These are phyloP conservation scores for Drosophila diplacantha DNA, from an alignment of 2,888 invertebrate species.

Conservation along the genomic window DNA sequence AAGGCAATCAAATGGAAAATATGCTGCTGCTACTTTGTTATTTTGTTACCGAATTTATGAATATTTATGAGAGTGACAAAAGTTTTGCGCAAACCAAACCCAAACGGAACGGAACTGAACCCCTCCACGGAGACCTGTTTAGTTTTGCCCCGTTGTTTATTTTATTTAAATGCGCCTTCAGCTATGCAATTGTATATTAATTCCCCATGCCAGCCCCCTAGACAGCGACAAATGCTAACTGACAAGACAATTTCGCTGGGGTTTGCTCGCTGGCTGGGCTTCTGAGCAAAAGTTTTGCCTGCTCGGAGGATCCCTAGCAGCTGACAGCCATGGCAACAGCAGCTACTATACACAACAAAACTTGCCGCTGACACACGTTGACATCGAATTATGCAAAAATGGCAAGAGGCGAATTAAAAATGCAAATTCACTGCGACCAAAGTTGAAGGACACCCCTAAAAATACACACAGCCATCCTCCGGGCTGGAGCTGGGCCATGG, in stretches of 20 bases:
- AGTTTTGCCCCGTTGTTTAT: conserved; percentile 48
- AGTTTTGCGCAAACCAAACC: conserved; percentile 44
- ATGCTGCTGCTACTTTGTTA: conserved; percentile 53
- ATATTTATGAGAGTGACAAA: conserved; percentile 71
- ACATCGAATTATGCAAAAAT: conserved; percentile 67
- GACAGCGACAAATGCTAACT: conserved; percentile 72
- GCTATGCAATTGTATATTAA: conserved; percentile 73
- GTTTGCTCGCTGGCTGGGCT: conserved; percentile 18
- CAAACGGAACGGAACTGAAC: neutral
- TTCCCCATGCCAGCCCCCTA: conserved; percentile 47
- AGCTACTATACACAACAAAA: conserved; percentile 30
- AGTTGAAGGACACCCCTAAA: conserved; percentile 28
- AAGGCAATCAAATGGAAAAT: conserved; percentile 71
- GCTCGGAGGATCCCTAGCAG: conserved; percentile 50
- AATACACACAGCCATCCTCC: conserved; percentile 16
- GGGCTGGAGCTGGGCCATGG: neutral
- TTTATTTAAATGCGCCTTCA: conserved; percentile 71
- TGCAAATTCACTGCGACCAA: conserved; percentile 55
- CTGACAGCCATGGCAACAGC: conserved; percentile 51
- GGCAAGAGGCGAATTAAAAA: conserved; percentile 67
- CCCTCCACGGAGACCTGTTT: conserved; percentile 26
- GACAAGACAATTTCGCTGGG: conserved; percentile 70
- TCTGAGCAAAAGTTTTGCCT: conserved; percentile 22
- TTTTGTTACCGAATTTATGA: conserved; percentile 57
- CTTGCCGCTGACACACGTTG: conserved; percentile 63